phyloP scores from a whole-genome alignment of 2,888 invertebrate species.

The Subacronicta megacephala region DNA sequence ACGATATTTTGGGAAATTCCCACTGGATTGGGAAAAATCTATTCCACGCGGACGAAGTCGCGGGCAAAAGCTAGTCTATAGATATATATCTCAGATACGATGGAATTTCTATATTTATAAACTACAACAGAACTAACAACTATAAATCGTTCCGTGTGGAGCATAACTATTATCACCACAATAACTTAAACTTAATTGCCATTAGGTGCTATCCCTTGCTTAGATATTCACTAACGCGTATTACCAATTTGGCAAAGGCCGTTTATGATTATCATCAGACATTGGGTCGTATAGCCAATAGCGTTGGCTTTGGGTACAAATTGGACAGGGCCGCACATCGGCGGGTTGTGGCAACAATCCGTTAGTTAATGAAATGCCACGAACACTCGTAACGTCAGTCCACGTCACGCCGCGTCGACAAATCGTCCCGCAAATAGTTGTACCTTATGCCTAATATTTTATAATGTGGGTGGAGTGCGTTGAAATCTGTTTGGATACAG shows the following conservation, averaged over 20 bases:
- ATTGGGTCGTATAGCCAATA: slow-evolving; percentile 39
- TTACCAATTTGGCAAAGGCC: slow-evolving; percentile 46
- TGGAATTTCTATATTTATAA: slow-evolving; percentile 9
- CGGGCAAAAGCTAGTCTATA: too few species aligned
- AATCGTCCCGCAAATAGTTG: slow-evolving; percentile 46
- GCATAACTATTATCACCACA: slow-evolving; percentile 44
- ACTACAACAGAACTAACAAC: slow-evolving; percentile 17
- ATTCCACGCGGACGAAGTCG: too few species aligned
- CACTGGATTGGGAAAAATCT: too few species aligned
- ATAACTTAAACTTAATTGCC: slow-evolving; percentile 52
- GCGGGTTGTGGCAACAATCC: slow-evolving; percentile 59
- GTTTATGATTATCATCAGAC: slow-evolving; percentile 49
- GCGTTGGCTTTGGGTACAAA: slow-evolving; percentile 50
- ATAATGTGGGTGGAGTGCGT: slow-evolving; percentile 27
- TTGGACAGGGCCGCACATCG: slow-evolving; percentile 57
- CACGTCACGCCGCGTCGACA: slow-evolving; percentile 45
- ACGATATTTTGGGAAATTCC: too few species aligned
- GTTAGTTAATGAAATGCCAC: slow-evolving; percentile 66
- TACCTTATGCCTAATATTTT: slow-evolving; percentile 30
- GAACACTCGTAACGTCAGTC: slow-evolving; percentile 53
- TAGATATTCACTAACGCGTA: slow-evolving; percentile 56
- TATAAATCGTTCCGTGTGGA: slow-evolving; percentile 20
- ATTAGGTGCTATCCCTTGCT: slow-evolving; percentile 51
- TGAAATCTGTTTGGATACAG: slow-evolving; percentile 42
- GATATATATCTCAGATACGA: neutral